These are phyloP conservation scores for Poeciliopsis infans DNA, from an alignment of 2,797 vertebrate genomes.

Conservation along the genomic window DNA sequence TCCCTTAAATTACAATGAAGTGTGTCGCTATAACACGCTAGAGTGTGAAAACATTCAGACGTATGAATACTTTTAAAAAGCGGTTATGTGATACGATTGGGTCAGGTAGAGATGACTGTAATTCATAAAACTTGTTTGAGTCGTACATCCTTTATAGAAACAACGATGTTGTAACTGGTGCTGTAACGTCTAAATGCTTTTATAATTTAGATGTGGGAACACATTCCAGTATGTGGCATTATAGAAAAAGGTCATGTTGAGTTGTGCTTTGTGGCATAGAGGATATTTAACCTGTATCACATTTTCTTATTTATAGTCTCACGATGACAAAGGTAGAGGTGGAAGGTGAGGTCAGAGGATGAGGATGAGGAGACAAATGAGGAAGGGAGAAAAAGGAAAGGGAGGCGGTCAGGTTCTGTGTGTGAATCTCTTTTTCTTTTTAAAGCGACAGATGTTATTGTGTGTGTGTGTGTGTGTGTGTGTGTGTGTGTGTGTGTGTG, in stretches of 20 bases:
- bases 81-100: not conserved
- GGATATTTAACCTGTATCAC: not conserved
- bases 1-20: not conserved
- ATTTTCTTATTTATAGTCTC: conserved; percentile 48
- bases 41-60: not conserved
- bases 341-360: conserved; percentile 19
- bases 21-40: not conserved
- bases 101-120: not conserved
- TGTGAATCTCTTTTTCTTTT: not conserved
- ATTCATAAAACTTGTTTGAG: not conserved
- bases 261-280: not conserved
- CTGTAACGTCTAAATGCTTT: not conserved
- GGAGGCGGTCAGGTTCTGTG: conserved; percentile 37
- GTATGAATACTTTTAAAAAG: not conserved
- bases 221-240: not conserved
- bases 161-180: not conserved
- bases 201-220: not conserved
- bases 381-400: conserved; percentile 66
- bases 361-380: conserved; percentile 23
- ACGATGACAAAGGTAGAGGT: conserved; percentile 24
- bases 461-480: not conserved
- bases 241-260: not conserved
- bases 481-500: conserved; percentile 14
- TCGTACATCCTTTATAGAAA: not conserved
- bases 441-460: not conserved